Evolutionary conservation across 35 echinoderm and acorn worm genomes (phyloP).

Genomic region (Chiridota heheva): DNA sequence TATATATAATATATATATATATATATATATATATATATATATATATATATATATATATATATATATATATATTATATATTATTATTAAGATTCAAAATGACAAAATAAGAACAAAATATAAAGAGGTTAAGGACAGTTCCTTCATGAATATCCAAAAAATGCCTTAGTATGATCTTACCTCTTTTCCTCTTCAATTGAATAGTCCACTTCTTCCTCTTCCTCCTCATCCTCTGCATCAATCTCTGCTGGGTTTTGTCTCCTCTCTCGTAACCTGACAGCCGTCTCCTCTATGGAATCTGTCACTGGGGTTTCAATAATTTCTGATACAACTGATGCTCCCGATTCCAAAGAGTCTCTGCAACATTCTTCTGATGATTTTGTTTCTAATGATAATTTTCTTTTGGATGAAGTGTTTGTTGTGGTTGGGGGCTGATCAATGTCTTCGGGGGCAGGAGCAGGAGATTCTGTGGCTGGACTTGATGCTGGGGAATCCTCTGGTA

Average conservation of each 20-base stretch:
- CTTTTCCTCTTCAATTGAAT: not conserved
- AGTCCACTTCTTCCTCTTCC: not conserved
- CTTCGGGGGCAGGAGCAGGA: constrained; percentile 12
- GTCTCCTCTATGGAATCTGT: not conserved
- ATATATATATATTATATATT: too few species aligned
- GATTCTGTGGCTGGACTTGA: constrained; percentile 41
- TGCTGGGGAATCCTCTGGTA: constrained; percentile 32
- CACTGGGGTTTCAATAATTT: not conserved
- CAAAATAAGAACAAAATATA: too few species aligned
- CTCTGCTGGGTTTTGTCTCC: not conserved
- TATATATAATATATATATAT: too few species aligned
- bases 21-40: too few species aligned
- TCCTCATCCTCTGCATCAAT: not conserved
- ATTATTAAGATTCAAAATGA: too few species aligned
- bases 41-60: too few species aligned
- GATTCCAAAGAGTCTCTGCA: constrained; percentile 30
- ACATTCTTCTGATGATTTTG: constrained; percentile 19
- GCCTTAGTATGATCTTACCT: not conserved
- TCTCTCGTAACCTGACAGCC: not conserved
- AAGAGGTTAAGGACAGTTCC: too few species aligned
- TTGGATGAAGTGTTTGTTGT: constrained; percentile 32
- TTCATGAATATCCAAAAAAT: too few species aligned
- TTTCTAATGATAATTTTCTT: constrained; percentile 29
- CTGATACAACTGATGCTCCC: constrained; percentile 13
- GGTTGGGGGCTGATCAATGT: constrained; percentile 21